Conservation (phyloP, 1,140 invertebrate species). For the Cydia splendana region DNA sequence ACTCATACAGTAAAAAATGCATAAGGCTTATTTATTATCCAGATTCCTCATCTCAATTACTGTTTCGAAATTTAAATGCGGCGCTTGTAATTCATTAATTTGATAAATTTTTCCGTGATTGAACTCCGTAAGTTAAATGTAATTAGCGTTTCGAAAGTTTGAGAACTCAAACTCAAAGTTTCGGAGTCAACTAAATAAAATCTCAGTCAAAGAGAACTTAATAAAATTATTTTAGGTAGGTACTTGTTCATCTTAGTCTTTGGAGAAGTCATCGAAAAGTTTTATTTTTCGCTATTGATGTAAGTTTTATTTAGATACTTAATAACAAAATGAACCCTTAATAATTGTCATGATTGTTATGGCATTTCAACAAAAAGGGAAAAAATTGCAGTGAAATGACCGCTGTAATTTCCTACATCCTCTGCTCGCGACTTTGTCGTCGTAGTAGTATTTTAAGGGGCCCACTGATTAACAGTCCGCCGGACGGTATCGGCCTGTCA, state of each 20-base stretch:
- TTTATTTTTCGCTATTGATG: neutral
- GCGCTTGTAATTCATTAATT: neutral
- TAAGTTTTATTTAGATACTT: too few species aligned
- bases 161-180: slow-evolving; percentile 1
- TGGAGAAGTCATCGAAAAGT: neutral
- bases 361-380: too few species aligned
- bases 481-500: too few species aligned
- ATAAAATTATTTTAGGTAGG: slow-evolving; percentile 1
- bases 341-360: too few species aligned
- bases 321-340: too few species aligned
- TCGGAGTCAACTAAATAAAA: slow-evolving; percentile 5
- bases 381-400: too few species aligned
- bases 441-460: too few species aligned
- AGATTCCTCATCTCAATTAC: neutral
- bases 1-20: too few species aligned
- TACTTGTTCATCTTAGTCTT: neutral
- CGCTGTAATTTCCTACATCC: too few species aligned
- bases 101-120: slow-evolving; percentile 12
- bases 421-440: too few species aligned
- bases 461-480: too few species aligned
- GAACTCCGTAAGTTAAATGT: slow-evolving; percentile 2
- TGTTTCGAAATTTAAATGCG: neutral
- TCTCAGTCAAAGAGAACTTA: neutral
- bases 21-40: too few species aligned
- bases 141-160: slow-evolving; percentile 20